Conservation (phyloP, 2,113 vertebrate species). For the Rhinoptilus africanus region DNA sequence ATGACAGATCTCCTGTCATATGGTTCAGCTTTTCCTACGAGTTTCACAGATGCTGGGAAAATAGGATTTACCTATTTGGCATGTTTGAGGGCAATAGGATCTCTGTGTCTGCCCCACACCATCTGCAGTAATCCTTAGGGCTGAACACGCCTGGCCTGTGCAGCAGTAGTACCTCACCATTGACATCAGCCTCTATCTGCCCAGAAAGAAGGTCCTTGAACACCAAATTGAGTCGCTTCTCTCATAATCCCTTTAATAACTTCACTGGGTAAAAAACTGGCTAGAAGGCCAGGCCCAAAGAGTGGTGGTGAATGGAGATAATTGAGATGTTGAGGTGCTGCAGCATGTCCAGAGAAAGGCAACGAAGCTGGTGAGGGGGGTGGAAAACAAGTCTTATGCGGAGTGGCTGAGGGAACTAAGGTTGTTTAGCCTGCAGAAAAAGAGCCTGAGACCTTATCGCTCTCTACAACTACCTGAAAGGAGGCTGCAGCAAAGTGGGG, state of each 20-base stretch:
- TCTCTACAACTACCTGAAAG: background rate
- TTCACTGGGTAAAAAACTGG: background rate
- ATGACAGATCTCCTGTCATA: background rate
- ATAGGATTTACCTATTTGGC: background rate
- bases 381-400: background rate
- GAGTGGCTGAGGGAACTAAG: background rate
- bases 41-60: background rate
- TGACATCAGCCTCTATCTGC: background rate
- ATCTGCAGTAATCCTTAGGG: background rate
- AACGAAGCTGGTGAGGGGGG: background rate
- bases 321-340: background rate
- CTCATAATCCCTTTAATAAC: background rate
- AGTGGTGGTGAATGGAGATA: background rate
- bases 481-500: background rate
- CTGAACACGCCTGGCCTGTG: background rate
- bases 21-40: background rate
- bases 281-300: background rate
- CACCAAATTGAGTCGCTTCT: background rate
- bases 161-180: background rate
- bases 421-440: background rate
- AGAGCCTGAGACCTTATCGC: background rate
- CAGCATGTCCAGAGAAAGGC: background rate
- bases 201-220: background rate
- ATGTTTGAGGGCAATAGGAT: background rate
- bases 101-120: background rate